Conservation (phyloP, 2,797 vertebrate species). For the Aldrovandia affinis region DNA sequence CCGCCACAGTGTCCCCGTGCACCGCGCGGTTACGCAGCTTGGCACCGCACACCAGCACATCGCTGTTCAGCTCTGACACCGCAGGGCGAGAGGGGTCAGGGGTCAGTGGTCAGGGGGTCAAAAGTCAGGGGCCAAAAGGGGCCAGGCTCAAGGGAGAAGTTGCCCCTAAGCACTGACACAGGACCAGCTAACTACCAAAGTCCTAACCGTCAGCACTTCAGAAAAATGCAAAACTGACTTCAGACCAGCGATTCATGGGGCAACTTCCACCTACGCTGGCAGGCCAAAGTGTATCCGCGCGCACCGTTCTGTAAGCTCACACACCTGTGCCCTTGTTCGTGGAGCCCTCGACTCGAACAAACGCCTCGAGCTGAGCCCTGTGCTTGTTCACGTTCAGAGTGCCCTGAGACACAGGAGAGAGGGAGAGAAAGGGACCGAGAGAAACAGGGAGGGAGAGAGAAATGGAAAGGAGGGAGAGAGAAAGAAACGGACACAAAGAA, state of each 20-base stretch:
- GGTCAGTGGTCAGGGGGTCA: neutral
- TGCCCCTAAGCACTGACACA: too few relatives aligned
- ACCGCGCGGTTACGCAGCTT: conserved; percentile 89
- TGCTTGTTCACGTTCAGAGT: conserved; percentile 89
- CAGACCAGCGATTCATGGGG: too few relatives aligned
- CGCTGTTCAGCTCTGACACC: conserved; percentile 76
- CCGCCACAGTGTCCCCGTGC: conserved; percentile 85
- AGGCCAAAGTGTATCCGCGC: neutral
- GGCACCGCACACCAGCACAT: conserved; percentile 81
- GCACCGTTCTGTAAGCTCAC: neutral
- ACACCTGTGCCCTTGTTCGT: conserved; percentile 82
- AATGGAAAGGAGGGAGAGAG: too few relatives aligned
- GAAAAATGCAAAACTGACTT: too few relatives aligned
- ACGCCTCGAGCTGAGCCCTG: conserved; percentile 85
- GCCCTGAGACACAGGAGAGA: conserved; percentile 71
- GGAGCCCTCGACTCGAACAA: conserved; percentile 77
- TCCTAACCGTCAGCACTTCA: too few relatives aligned
- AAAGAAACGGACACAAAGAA: too few relatives aligned
- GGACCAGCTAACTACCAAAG: too few relatives aligned
- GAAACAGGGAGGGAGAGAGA: neutral
- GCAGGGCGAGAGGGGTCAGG: neutral
- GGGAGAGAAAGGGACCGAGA: neutral
- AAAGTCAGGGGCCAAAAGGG: too few relatives aligned
- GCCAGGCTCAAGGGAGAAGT: too few relatives aligned
- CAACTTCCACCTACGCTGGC: too few relatives aligned